Evolutionary conservation across 2,888 invertebrate species (phyloP).

Genomic region (Unio pictorum): DNA sequence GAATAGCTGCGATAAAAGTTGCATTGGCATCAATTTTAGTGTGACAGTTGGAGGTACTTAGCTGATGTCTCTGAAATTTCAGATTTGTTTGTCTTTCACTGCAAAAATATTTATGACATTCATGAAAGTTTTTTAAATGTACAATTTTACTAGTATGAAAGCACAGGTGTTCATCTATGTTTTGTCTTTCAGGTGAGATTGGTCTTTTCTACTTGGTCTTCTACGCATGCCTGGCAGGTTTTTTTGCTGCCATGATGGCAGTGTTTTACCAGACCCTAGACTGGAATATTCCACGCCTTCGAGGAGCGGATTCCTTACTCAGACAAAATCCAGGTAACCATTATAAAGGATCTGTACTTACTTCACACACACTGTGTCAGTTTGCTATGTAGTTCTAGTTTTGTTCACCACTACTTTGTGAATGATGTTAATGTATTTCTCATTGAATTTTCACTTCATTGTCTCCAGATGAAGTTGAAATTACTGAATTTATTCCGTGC

Average conservation of each 20-base stretch:
- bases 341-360: too few relatives aligned
- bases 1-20: too few relatives aligned
- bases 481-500: too few relatives aligned
- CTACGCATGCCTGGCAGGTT: conserved; percentile 91
- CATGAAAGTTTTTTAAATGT: neutral
- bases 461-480: too few relatives aligned
- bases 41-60: too few relatives aligned
- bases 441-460: too few relatives aligned
- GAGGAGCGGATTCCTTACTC: conserved; percentile 59
- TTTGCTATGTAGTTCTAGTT: too few relatives aligned
- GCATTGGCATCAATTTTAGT: too few relatives aligned
- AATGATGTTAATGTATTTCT: too few relatives aligned
- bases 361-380: too few relatives aligned
- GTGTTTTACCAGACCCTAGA: conserved; percentile 79
- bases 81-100: neutral
- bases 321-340: conserved; percentile 86
- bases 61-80: too few relatives aligned
- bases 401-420: too few relatives aligned
- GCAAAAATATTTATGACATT: neutral
- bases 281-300: conserved; percentile 54
- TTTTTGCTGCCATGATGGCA: conserved; percentile 94
- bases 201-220: conserved; percentile 96
- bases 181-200: conserved; percentile 81
- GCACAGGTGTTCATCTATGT: neutral
- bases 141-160: neutral